Percentiles rank a stretch among this genome's conserved stretches.
These are phyloP conservation scores for Aphodius sticticus DNA, from an alignment of 2,888 invertebrate genomes.

Conservation along the genomic window DNA sequence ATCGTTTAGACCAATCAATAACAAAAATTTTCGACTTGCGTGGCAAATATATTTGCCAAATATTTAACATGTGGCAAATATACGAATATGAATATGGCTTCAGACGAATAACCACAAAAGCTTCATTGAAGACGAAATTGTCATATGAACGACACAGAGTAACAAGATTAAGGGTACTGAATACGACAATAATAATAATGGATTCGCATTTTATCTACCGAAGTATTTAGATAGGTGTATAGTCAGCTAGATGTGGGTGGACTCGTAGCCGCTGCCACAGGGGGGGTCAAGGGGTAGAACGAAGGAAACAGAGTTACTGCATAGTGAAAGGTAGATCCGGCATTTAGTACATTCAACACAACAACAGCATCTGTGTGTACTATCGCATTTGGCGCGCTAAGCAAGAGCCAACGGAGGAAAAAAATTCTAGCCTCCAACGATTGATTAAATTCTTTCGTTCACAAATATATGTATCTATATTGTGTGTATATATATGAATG, in stretches of 20 bases:
- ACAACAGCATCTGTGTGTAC: conserved; percentile 44
- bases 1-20: too few relatives aligned
- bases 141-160: too few relatives aligned
- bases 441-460: conserved; percentile 10
- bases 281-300: conserved; percentile 47
- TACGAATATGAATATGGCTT: too few relatives aligned
- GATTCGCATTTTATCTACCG: conserved; percentile 51
- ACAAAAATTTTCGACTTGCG: too few relatives aligned
- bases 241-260: conserved; percentile 59
- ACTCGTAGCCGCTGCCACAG: conserved; percentile 50
- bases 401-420: conserved; percentile 16
- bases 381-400: conserved; percentile 18
- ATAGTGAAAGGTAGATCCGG: conserved; percentile 60
- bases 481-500: not conserved
- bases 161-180: not conserved
- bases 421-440: conserved; percentile 20
- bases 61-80: too few relatives aligned
- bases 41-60: too few relatives aligned
- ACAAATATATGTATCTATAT: not conserved
- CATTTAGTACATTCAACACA: conserved; percentile 50
- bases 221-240: conserved; percentile 54
- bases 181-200: conserved; percentile 53
- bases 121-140: too few relatives aligned
- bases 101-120: too few relatives aligned
- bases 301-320: conserved; percentile 54